Evolutionary conservation across 1,140 invertebrate genomes (phyloP).

Genomic region (Branchinecta lindahli): DNA sequence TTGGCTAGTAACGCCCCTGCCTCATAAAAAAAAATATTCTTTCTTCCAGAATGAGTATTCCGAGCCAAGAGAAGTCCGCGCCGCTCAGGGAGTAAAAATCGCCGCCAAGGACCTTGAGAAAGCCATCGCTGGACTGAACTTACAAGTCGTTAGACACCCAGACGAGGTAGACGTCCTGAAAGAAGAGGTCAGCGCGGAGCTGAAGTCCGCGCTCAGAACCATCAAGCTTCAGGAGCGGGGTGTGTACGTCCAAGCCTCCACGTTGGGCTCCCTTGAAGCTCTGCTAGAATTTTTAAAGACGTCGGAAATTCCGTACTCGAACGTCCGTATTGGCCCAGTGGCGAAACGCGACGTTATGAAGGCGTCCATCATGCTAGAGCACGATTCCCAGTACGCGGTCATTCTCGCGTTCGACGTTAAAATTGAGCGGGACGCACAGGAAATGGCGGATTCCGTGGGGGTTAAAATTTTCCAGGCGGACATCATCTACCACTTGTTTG

Average conservation of each 20-base stretch:
- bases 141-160: constrained; percentile 69
- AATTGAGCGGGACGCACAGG: constrained; percentile 92
- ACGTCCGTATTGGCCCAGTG: constrained; percentile 97
- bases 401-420: constrained; percentile 99
- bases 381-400: constrained; percentile 90
- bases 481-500: constrained; percentile 99
- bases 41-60: constrained; percentile 72
- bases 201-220: constrained; percentile 72
- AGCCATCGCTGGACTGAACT: constrained; percentile 80
- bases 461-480: constrained; percentile 98
- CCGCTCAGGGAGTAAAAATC: constrained; percentile 96
- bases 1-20: no score
- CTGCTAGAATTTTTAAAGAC: constrained; percentile 84
- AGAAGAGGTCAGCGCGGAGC: constrained; percentile 60
- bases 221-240: constrained; percentile 84
- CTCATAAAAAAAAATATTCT: no score
- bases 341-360: constrained; percentile 99
- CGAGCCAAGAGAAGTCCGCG: constrained; percentile 85
- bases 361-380: constrained; percentile 96
- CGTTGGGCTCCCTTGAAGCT: constrained; percentile 92
- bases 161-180: constrained; percentile 82
- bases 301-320: constrained; percentile 96
- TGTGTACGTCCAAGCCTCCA: constrained; percentile 97
- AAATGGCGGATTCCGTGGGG: constrained; percentile 80
- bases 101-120: constrained; percentile 96